Percentiles rank a stretch among this genome's conserved stretches.
These are phyloP conservation scores for Bombus sibiricus DNA, from an alignment of 1,140 invertebrate species.

Conservation along the genomic window DNA sequence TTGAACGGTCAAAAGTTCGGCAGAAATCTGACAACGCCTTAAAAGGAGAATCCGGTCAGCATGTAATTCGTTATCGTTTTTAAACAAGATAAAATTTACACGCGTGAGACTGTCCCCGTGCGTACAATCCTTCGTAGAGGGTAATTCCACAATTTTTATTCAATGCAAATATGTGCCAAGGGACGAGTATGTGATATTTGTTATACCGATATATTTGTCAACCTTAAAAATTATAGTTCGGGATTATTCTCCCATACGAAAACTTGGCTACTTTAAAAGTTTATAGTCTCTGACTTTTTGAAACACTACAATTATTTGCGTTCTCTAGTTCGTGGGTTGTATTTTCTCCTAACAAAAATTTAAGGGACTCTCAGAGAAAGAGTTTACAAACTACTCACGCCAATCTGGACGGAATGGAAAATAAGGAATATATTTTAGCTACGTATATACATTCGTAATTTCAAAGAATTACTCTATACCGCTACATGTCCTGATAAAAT, in stretches of 20 bases:
- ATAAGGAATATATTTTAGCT: no score
- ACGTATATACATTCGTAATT: neutral
- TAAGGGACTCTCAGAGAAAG: neutral
- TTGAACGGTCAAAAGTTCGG: neutral
- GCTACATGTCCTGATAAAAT: neutral
- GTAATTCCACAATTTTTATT: no score
- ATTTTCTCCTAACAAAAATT: slow-evolving; percentile 29
- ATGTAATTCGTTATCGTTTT: neutral
- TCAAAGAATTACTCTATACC: no score
- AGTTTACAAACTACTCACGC: neutral
- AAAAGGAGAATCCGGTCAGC: neutral
- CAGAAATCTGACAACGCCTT: neutral
- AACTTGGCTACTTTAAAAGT: neutral
- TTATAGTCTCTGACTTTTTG: neutral
- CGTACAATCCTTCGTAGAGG: no score
- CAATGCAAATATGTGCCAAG: no score
- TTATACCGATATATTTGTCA: neutral
- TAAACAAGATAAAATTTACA: neutral
- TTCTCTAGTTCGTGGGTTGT: neutral
- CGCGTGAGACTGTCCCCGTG: no score
- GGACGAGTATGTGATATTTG: neutral
- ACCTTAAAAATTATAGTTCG: neutral
- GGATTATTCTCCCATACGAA: neutral
- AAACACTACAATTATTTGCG: neutral
- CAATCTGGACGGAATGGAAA: neutral